Evolutionary conservation across 2,888 invertebrate species (phyloP), one percentile per base, ranked within the genome.

Genomic region (Rhyacophila evoluta): DNA sequence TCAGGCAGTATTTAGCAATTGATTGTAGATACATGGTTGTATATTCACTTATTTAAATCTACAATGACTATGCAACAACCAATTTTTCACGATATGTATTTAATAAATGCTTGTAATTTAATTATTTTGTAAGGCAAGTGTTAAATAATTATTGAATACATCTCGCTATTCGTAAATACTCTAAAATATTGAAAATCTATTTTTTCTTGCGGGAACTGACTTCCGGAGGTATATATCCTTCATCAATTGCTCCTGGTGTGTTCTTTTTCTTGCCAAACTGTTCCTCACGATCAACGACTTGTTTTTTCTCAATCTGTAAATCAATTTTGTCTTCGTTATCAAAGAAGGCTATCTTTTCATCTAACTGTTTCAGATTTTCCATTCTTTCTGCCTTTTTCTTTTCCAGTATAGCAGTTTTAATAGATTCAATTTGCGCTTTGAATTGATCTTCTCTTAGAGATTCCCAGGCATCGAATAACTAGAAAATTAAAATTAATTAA

Each of bases 341-440:
- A 87, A 96, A 96, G 91, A 94, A 96, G 94, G 94, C 94, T 74
- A 94, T 85, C 83, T 91, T 90, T 84, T 95, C 95, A 84, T 91
- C 92, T 68, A 87, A 84, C 27, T 90, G 87, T 77, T 88, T 83
- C 81, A 95, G 85, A 67, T 90, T 87, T 73, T 90, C 86, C 84
- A 93, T 92, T 79, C 92, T 89, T 69, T 89, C 85, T 83, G 86
- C 84, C 81, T 92, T 86, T 6, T 86, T 83, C 80, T 87, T 85
- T 68, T 89, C 84, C 3, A 91, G 86, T 69, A 86, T 87, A 38
- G 92, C 90, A 83, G 95, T 89, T 79, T 92, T 90, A 36, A 93
- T 84, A 75, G 91, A 87, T 82, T 88, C 84, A 36, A 91, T 85
- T 87, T 95, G 93, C 83, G 91, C 87, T 82, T 92, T 87, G 29